These are phyloP conservation scores for Potorous gilbertii DNA, from an alignment of 2,797 vertebrate genomes.

Conservation along the genomic window DNA sequence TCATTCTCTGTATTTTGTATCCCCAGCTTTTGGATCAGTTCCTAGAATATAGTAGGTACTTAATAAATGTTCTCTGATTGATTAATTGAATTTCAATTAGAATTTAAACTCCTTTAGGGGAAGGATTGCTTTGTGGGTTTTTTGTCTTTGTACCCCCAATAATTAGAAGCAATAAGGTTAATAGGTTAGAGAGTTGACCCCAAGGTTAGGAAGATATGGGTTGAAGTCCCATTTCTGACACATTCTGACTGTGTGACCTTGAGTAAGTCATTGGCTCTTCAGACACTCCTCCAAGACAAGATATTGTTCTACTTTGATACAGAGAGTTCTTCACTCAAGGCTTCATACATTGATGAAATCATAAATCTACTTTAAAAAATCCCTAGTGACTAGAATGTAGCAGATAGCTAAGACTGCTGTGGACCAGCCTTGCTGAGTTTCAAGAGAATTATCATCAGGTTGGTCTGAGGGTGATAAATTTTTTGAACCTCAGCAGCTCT, in stretches of 20 bases:
- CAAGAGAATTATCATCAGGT: background rate
- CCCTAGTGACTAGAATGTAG: background rate
- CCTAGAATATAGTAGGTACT: background rate
- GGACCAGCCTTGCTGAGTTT: background rate
- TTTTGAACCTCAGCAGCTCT: background rate
- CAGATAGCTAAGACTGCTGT: background rate
- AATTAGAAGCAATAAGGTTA: background rate
- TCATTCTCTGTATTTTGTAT: background rate
- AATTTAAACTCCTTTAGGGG: background rate
- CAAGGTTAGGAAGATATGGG: background rate
- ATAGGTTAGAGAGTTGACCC: background rate
- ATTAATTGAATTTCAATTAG: background rate
- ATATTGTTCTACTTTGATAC: background rate
- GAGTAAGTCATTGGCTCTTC: background rate
- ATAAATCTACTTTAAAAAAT: background rate
- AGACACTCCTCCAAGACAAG: background rate
- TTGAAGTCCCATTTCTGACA: background rate
- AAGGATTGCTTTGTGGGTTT: background rate
- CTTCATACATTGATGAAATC: background rate
- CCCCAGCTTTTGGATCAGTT: background rate
- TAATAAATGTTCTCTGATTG: background rate
- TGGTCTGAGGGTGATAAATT: background rate
- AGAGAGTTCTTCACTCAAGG: background rate
- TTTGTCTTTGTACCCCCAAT: background rate
- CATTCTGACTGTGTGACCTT: background rate